Base-by-base conservation (phyloP, 2,113 vertebrate species). In the Acrocephalus arundinaceus region DNA sequence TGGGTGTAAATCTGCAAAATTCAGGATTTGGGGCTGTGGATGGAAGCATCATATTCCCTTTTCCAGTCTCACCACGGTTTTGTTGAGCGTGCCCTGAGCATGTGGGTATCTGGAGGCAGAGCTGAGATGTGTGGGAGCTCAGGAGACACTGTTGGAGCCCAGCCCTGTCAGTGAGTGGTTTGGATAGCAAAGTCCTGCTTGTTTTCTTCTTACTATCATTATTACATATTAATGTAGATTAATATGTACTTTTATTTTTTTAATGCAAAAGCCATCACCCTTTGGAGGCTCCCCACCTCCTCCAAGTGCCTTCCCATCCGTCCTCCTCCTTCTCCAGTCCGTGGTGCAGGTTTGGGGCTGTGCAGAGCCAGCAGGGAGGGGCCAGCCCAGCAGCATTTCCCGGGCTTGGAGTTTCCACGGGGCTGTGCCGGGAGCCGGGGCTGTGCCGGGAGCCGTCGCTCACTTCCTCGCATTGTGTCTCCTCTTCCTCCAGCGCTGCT, bases 401-500 rank as follows among this genome's bases (percentile, higher is more conserved):
- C 2, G 2, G 75, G 55, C 5, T 25, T 13, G 1, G 68, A 10
- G 43, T 41, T 81, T n/a, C 8, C 63, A 8, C 15, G 15, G 15
- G 43, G 14, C 43, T 16, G 43, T 45, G 43, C 43, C 43, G 15
- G 43, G 43, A 15, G 43, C 43, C 43, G 43, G 43, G 15, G 43
- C 43, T 15, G 23, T 43, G 68, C 66, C 2, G 15, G 92, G 77
- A 74, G 84, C 89, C 4, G 6, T 33, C 15, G 0, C 41, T 93
- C 87, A 77, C 41, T 45, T 92, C 94, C 89, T 92, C 27, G 11
- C 83, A 97, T 96, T 77, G 30, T 85, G 90, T 96, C 85, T 82
- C 66, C 87, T 92, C 90, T 91, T 97, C 95, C 97, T 85, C 46
- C 81, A 99, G 99, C 98, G 90, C 98, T 99, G 94, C 98, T 99